A percentile compares a stretch with the other conserved stretches of the same genome.
These are phyloP conservation scores for Magallana ariakensis DNA, from an alignment of 1,140 invertebrate genomes.

Conservation along the genomic window DNA sequence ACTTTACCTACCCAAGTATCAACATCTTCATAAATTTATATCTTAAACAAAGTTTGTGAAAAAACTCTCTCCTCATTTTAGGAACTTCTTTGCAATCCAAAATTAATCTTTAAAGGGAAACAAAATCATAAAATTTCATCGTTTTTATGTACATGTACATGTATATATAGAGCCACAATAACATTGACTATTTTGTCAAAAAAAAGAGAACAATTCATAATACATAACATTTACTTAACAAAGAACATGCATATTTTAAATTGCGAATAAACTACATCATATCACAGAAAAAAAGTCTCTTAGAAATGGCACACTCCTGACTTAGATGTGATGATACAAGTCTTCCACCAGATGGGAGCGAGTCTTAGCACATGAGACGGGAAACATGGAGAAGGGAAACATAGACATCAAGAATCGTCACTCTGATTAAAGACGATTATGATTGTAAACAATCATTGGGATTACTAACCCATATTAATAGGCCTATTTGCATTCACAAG, in stretches of 20 bases:
- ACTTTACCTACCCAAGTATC: no score
- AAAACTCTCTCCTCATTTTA: not conserved
- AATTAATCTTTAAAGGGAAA: not conserved
- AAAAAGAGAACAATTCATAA: no score
- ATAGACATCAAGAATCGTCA: not conserved
- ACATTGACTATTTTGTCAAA: not conserved
- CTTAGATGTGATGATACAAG: not conserved
- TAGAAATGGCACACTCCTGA: not conserved
- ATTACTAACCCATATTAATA: no score
- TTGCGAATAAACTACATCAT: not conserved
- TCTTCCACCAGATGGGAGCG: not conserved
- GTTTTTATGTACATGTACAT: not conserved
- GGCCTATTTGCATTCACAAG: no score
- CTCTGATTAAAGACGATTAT: no score
- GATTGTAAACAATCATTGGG: no score
- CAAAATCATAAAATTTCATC: not conserved
- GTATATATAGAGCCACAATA: not conserved
- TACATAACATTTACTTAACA: not conserved
- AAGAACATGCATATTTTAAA: not conserved
- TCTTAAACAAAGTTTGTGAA: not conserved
- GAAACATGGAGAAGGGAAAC: not conserved
- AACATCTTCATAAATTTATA: no score
- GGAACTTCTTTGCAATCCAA: not conserved
- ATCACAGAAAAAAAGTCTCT: constrained; percentile 14
- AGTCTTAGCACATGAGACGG: not conserved